phyloP scores from a whole-genome alignment of 2,113 vertebrate genomes.

The Pteropus alecto region DNA sequence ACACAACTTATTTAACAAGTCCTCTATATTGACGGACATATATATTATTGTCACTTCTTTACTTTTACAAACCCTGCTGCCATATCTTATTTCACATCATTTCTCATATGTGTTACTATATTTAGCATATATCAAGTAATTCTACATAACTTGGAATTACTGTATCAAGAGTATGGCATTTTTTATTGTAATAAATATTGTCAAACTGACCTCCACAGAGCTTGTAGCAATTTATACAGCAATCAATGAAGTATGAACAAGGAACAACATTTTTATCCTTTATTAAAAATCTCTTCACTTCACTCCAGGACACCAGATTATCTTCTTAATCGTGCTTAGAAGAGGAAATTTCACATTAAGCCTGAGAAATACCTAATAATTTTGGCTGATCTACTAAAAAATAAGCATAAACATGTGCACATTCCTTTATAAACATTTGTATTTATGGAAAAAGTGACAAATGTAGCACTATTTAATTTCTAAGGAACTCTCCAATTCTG shows the following conservation, averaged over 20 bases:
- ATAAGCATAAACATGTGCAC: neutral
- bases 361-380: neutral
- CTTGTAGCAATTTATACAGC: neutral
- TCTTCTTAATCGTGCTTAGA: neutral
- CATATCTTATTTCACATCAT: neutral
- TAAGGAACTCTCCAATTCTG: neutral
- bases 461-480: neutral
- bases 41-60: neutral
- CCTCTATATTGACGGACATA: neutral
- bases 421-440: neutral
- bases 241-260: neutral
- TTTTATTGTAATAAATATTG: too few relatives aligned
- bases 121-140: neutral
- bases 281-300: neutral
- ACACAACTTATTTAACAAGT: neutral
- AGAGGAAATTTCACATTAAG: neutral
- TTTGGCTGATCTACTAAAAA: neutral
- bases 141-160: neutral
- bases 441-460: neutral
- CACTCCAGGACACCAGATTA: neutral
- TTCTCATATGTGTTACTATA: neutral
- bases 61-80: neutral
- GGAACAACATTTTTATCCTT: neutral
- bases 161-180: neutral
- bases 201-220: neutral